phyloP scores from a whole-genome alignment of 2,888 invertebrate genomes.

The Hanleya hanleyi region DNA sequence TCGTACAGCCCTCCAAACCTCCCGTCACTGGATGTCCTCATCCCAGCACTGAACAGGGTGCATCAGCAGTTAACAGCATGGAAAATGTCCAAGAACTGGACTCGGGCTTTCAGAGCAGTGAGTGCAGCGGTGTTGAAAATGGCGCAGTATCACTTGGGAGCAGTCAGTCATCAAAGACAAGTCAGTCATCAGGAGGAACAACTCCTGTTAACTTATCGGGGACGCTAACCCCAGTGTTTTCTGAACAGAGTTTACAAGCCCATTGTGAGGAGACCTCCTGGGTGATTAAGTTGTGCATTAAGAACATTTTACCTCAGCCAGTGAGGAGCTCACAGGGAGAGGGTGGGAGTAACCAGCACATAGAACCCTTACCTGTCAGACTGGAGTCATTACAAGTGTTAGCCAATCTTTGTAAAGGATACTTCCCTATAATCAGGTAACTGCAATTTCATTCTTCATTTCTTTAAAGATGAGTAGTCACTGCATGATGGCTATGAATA shows the following conservation, averaged over 20 bases:
- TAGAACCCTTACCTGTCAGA: constrained; percentile 79
- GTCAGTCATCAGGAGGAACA: neutral
- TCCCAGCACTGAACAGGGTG: neutral
- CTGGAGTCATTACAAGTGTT: constrained; percentile 84
- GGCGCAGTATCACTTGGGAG: neutral
- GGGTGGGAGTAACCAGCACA: constrained; percentile 28
- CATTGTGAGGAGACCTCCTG: constrained; percentile 62
- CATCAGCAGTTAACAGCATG: neutral
- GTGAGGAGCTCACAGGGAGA: constrained; percentile 19
- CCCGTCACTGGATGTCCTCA: constrained; percentile 41
- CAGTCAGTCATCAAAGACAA: too few species aligned
- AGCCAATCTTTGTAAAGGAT: constrained; percentile 68
- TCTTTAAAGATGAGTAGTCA: too few species aligned
- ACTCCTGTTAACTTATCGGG: constrained; percentile 38
- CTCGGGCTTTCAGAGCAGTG: neutral
- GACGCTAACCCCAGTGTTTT: constrained; percentile 55
- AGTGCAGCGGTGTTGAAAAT: neutral
- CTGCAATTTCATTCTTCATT: constrained; percentile 1
- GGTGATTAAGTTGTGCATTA: constrained; percentile 69
- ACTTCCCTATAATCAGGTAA: constrained; percentile 73
- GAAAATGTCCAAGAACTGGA: neutral
- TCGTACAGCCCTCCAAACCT: constrained; percentile 57
- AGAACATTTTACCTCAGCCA: constrained; percentile 60
- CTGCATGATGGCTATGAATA: too few species aligned
- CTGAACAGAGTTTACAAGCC: constrained; percentile 53